These are phyloP conservation scores for Bergia sp. DNA, from an alignment of 92 coral and sea anemone species.

Conservation along the genomic window DNA sequence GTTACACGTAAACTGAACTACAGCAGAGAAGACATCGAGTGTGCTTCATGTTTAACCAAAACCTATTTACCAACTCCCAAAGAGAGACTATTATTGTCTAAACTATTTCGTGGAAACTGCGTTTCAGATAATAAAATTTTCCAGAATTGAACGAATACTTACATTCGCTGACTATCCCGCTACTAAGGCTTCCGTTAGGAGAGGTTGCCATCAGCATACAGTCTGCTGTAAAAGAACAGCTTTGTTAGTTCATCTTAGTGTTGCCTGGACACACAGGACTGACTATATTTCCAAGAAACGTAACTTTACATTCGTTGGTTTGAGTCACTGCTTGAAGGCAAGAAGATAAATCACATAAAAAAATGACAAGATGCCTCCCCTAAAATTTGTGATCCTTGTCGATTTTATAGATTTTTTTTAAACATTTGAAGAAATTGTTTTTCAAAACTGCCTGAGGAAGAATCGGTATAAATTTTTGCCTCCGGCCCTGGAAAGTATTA, in stretches of 20 bases:
- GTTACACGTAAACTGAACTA: background rate
- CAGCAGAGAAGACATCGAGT: background rate
- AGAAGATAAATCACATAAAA: background rate
- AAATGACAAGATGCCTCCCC: too few relatives aligned
- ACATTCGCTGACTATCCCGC: conserved; percentile 77
- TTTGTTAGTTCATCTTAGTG: background rate
- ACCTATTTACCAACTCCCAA: background rate
- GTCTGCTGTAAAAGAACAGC: conserved; percentile 28
- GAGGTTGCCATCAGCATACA: conserved; percentile 51
- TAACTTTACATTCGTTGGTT: conserved; percentile 18
- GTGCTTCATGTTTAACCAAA: background rate
- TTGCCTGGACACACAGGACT: background rate
- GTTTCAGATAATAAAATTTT: background rate
- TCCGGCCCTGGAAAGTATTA: too few relatives aligned
- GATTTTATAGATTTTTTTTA: too few relatives aligned
- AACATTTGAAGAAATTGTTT: too few relatives aligned
- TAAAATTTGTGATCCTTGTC: too few relatives aligned
- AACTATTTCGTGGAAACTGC: background rate
- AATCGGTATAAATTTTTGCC: too few relatives aligned
- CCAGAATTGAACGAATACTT: conserved; percentile 2
- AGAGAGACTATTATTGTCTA: background rate
- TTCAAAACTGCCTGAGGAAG: too few relatives aligned
- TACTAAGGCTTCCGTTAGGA: conserved; percentile 73
- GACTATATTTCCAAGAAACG: background rate
- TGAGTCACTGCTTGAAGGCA: background rate